Conservation (phyloP, 1,140 invertebrate species). For the Cydia splendana region DNA sequence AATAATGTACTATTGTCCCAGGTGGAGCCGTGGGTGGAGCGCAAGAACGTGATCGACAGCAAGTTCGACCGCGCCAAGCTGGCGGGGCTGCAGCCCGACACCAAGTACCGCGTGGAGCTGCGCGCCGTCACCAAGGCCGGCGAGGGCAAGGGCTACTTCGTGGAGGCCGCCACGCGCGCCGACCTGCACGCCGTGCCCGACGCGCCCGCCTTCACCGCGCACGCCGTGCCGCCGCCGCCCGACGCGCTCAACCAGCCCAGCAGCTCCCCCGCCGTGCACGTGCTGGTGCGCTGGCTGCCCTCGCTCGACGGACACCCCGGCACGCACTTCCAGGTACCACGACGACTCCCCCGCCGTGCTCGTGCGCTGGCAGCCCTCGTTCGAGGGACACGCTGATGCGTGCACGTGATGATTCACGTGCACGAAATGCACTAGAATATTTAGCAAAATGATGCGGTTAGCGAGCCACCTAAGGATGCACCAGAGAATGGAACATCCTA, state of each 20-base stretch:
- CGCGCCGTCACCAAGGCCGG: conserved; percentile 91
- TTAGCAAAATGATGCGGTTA: too few relatives aligned
- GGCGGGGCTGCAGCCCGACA: conserved; percentile 89
- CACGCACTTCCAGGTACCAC: conserved; percentile 87
- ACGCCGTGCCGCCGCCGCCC: background rate
- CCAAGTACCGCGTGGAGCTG: conserved; percentile 94
- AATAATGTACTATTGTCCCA: too few relatives aligned
- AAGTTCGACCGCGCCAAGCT: conserved; percentile 90
- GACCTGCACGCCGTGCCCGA: conserved; percentile 84
- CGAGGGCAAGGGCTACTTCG: conserved; percentile 90
- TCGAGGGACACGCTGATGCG: too few relatives aligned
- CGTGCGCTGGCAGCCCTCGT: too few relatives aligned
- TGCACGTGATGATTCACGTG: too few relatives aligned
- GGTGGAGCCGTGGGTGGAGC: conserved; percentile 82
- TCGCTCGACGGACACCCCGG: conserved; percentile 87
- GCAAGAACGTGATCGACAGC: conserved; percentile 90
- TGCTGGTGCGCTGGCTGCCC: conserved; percentile 91
- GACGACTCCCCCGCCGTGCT: too few relatives aligned
- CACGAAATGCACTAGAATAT: too few relatives aligned
- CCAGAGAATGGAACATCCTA: too few relatives aligned
- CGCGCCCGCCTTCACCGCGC: conserved; percentile 87
- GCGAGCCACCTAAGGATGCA: too few relatives aligned
- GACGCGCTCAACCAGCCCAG: conserved; percentile 82
- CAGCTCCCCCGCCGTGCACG: conserved; percentile 84
- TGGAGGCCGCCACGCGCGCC: conserved; percentile 87